A percentile compares a stretch with the other conserved stretches of the same genome.
phyloP scores from a whole-genome alignment of 2,113 vertebrate genomes.

The Tamias sibiricus region DNA sequence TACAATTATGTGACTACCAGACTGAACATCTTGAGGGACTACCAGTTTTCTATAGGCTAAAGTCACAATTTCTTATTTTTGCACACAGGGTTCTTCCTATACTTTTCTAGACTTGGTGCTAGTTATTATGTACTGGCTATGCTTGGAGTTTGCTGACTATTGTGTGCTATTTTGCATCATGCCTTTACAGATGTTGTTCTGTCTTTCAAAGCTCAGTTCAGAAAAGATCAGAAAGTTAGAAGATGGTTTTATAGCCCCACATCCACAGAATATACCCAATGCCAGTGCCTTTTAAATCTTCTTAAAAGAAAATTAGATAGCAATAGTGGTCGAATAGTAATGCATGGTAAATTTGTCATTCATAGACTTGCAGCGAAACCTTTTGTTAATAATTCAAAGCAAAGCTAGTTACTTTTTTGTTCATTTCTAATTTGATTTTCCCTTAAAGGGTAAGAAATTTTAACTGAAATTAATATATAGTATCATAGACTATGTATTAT shows the following conservation, averaged over 20 bases:
- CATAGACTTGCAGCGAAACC: background rate
- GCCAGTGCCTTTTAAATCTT: background rate
- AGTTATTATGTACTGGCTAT: background rate
- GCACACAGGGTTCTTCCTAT: background rate
- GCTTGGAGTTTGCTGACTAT: background rate
- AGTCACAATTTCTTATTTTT: background rate
- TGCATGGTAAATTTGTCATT: background rate
- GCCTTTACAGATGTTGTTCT: background rate
- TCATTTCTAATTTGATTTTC: background rate
- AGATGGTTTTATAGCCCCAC: background rate
- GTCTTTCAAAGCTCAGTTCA: background rate
- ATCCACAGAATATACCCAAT: background rate
- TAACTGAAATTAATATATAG: background rate
- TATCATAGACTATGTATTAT: background rate
- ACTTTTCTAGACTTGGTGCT: background rate
- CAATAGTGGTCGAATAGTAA: background rate
- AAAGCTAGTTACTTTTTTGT: slow-evolving; percentile 11
- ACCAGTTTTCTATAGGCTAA: background rate
- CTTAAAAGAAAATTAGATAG: background rate
- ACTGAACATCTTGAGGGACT: background rate
- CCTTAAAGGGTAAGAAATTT: background rate
- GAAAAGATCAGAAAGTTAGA: background rate
- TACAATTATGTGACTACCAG: background rate
- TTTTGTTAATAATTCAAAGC: slow-evolving; percentile 36
- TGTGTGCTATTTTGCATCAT: background rate